Conservation (phyloP, 2,113 vertebrate genomes). For the Phylloscopus whistleri region DNA sequence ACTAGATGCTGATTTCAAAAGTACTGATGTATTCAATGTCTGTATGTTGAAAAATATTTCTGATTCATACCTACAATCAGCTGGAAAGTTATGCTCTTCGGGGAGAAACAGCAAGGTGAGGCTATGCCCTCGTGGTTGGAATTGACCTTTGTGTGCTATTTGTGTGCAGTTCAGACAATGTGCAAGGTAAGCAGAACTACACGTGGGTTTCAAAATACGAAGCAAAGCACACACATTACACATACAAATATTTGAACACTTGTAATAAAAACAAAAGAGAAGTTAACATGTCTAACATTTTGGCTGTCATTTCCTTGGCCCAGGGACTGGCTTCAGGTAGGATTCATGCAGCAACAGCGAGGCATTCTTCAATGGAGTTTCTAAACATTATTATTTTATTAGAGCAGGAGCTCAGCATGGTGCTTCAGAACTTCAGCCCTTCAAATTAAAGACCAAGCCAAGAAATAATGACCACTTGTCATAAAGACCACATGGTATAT, state of each 20-base stretch:
- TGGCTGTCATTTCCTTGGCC: not conserved
- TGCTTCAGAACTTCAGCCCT: not conserved
- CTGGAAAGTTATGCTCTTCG: not conserved
- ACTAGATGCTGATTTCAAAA: not conserved
- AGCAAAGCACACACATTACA: not conserved
- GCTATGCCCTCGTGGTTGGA: not conserved
- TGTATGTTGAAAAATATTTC: not conserved
- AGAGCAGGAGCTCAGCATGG: constrained; percentile 9
- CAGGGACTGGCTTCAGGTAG: not conserved
- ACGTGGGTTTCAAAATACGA: not conserved
- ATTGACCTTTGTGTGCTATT: not conserved
- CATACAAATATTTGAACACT: not conserved
- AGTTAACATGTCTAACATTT: not conserved
- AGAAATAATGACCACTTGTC: constrained; percentile 12
- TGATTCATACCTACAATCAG: not conserved
- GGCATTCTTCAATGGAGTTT: not conserved
- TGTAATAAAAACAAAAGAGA: not conserved
- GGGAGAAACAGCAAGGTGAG: not conserved
- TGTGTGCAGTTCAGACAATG: not conserved
- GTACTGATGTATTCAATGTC: not conserved
- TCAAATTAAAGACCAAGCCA: constrained; percentile 11
- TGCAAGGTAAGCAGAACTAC: not conserved
- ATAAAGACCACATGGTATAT: not conserved
- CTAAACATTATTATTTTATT: constrained; percentile 20
- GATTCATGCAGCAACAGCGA: not conserved